Conservation (phyloP, 1,140 invertebrate genomes). For the Kradibia gibbosae region DNA sequence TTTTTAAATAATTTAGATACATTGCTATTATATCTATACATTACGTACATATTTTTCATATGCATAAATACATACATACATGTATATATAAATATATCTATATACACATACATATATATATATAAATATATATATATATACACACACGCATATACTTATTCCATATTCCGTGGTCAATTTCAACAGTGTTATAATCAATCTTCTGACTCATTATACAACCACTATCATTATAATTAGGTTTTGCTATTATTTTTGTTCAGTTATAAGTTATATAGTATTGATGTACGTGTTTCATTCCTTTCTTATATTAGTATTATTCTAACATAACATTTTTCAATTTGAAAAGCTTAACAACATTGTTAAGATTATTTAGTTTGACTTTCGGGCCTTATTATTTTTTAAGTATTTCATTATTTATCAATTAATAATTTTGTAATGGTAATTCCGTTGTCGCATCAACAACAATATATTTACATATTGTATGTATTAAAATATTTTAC, state of each 20-base stretch:
- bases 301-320: too few species aligned
- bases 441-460: not conserved
- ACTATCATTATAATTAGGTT: too few species aligned
- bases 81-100: too few species aligned
- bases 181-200: too few species aligned
- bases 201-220: too few species aligned
- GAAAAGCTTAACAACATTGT: too few species aligned
- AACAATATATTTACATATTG: not conserved
- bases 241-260: too few species aligned
- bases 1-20: not conserved
- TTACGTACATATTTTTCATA: too few species aligned
- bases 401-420: not conserved
- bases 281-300: too few species aligned
- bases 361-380: not conserved
- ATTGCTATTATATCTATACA: not conserved
- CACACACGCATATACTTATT: not conserved
- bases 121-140: slow-evolving; percentile 13
- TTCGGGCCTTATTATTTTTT: not conserved
- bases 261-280: too few species aligned
- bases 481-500: not conserved
- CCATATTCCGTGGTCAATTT: not conserved
- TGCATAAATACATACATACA: too few species aligned
- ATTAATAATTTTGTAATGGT: not conserved
- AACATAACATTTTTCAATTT: too few species aligned
- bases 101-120: slow-evolving; percentile 4